These are phyloP conservation scores for Siphlonurus alternatus DNA, from an alignment of 2,888 invertebrate species.

Conservation along the genomic window DNA sequence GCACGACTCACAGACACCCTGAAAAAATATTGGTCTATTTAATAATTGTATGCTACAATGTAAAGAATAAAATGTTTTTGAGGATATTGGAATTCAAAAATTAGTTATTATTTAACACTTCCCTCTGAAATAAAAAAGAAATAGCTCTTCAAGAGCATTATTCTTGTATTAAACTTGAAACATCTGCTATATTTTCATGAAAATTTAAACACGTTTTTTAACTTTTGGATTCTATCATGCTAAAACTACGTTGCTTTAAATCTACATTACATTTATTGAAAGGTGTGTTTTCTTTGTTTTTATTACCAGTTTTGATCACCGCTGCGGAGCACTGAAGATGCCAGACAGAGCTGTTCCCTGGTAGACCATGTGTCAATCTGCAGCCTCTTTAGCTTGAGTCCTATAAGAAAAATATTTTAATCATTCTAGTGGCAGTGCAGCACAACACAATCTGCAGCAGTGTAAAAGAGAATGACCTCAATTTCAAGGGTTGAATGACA, in stretches of 20 bases:
- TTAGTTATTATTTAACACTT: no score
- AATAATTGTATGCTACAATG: neutral
- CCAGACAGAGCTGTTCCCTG: slow-evolving; percentile 68
- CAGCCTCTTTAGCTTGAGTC: slow-evolving; percentile 42
- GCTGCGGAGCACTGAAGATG: slow-evolving; percentile 66
- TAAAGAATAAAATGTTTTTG: neutral
- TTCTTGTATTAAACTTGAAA: no score
- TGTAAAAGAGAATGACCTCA: slow-evolving; percentile 8
- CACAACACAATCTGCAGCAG: slow-evolving; percentile 27
- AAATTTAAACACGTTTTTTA: no score
- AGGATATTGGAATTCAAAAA: no score
- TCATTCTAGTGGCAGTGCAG: no score
- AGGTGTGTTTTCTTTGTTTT: neutral
- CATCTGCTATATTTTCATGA: no score
- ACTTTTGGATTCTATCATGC: no score
- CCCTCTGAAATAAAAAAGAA: no score
- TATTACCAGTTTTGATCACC: slow-evolving; percentile 74
- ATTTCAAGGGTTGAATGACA: slow-evolving; percentile 4
- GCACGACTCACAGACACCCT: slow-evolving; percentile 75
- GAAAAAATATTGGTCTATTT: no score
- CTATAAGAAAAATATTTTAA: slow-evolving; percentile 15
- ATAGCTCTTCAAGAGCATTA: no score
- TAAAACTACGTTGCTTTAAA: no score
- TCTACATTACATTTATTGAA: no score
- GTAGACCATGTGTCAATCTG: slow-evolving; percentile 73